Base-by-base conservation (phyloP, 2,797 vertebrate species). In the Dryobates pubescens region DNA sequence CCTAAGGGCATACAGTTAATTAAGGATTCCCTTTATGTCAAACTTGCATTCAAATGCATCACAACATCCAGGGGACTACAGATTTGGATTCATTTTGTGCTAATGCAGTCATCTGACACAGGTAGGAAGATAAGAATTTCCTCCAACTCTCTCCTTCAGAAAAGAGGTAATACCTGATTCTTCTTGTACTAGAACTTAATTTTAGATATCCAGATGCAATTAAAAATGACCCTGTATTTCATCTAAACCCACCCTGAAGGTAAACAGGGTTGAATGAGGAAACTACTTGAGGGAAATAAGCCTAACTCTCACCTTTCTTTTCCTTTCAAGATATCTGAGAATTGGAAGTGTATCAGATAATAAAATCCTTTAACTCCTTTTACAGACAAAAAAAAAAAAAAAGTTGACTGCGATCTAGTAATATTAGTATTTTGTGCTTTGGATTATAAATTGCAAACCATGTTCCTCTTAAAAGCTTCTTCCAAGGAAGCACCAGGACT, bases 1-100 rank as follows among this genome's bases (percentile, higher is more conserved):
- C 36, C 38, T 88, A 82, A 88, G 68, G 89, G 78, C 64, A 70
- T 15, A 79, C 2, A 82, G 61, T 30, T 91, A 81, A 90, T 82
- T 92, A 89, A 79, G 32, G 67, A 89, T 89, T 94, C 85, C 86
- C 51, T 80, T 88, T 83, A 88, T 73, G 80, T 95, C 80, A 89
- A 86, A 88, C 19, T 63, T 30, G 8, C 68, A 92, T 91, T 91
- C 85, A 91, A 59, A 88, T 78, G 91, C 80, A 92, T 79, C 85
- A 73, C 86, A 91, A 19, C 67, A 89, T 83, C 71, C 87, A 63
- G 30, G 34, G 49, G 61, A 61, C 67, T 63, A 94, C 56, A 86
- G 74, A 89, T 89, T 81, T 88, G 49, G 77, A 88, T 82, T 86
- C 67, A 64, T 51, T 69, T 77, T 85, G 75, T 84, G 56, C 65